A percentile compares a stretch with the other conserved stretches of the same genome.
These are phyloP conservation scores for Melanostoma scalare DNA, from an alignment of 2,888 invertebrate species.

Conservation along the genomic window DNA sequence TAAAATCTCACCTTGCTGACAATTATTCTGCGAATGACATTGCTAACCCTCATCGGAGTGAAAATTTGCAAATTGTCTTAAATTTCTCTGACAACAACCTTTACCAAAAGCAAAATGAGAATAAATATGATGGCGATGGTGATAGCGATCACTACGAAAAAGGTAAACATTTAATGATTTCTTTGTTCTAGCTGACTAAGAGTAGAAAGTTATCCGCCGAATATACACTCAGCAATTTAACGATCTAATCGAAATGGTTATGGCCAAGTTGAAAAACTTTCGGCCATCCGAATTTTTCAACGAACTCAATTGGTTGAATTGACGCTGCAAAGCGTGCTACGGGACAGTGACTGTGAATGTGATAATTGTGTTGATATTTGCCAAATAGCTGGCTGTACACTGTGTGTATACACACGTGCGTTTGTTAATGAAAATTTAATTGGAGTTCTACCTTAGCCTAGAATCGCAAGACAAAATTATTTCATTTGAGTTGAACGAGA, in stretches of 20 bases:
- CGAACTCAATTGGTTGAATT: no score
- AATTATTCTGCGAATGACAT: neutral
- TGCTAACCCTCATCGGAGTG: neutral
- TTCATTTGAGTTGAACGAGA: neutral
- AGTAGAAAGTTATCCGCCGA: slow-evolving; percentile 40
- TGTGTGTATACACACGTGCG: neutral
- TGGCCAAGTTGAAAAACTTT: slow-evolving; percentile 1
- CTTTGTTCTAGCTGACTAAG: neutral
- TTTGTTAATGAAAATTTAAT: slow-evolving; percentile 10
- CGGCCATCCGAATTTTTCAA: neutral
- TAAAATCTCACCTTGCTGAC: neutral
- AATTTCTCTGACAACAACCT: slow-evolving; percentile 1
- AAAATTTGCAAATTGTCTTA: neutral
- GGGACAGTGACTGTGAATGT: neutral
- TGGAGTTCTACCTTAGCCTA: neutral
- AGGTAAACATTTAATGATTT: neutral
- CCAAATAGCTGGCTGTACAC: neutral
- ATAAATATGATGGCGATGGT: neutral
- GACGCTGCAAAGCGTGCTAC: neutral
- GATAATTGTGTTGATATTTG: slow-evolving; percentile 4
- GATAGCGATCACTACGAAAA: neutral
- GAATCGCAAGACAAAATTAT: neutral
- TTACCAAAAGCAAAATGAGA: neutral
- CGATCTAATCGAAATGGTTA: neutral
- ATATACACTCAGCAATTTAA: slow-evolving; percentile 4